Base-by-base conservation (phyloP, 2,113 vertebrate genomes). In the Peromyscus leucopus region DNA sequence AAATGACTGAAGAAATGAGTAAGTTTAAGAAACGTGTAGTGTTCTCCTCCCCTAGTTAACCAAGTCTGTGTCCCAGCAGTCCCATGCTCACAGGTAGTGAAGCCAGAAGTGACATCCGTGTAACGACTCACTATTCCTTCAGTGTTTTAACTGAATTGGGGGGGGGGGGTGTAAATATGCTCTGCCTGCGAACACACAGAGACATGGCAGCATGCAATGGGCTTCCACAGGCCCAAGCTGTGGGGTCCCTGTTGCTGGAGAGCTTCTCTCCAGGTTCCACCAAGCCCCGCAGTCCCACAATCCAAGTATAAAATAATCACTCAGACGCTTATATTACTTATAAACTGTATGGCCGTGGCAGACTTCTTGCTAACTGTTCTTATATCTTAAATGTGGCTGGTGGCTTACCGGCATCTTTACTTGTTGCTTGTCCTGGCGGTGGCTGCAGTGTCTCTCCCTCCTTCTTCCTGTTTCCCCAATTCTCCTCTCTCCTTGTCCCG, bases 1-100 rank as follows among this genome's bases (percentile, higher is more conserved):
- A 99, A 97, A 99, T 99, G 99, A 99, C 99, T 0, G 99, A 99
- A 98, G 99, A 99, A 96, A 99, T 99, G 99, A 99, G 99, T 99
- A 98, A 99, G 99, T 98, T 93, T 88, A 75, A 88, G 21, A 94
- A 94, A 69, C 71, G 6, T 88, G 24, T 2, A 33, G 21, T 71
- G 61, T 89, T 90, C 26, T 88, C 16, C 67, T 85, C 61, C 94
- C 87, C 91, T 16, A 92, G 15, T 96, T 85, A 78, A 28, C 61
- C 61, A 59, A 4, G 1, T 94, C 55, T 31, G 28, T 75, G 91
- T 96, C 67, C 28, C 63, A 63, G 39, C 24, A 90, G 4, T 9
- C 19, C 84, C 42, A 17, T 92, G 19, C 61, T 89, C 33, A 93
- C 12, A 95, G 88, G 75, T 59, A 31, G 55, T 90, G 48, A 79